A percentile compares a stretch with the other conserved stretches of the same genome.
These are phyloP conservation scores for Orchestia grillus DNA, from an alignment of 1,140 invertebrate species.

Conservation along the genomic window DNA sequence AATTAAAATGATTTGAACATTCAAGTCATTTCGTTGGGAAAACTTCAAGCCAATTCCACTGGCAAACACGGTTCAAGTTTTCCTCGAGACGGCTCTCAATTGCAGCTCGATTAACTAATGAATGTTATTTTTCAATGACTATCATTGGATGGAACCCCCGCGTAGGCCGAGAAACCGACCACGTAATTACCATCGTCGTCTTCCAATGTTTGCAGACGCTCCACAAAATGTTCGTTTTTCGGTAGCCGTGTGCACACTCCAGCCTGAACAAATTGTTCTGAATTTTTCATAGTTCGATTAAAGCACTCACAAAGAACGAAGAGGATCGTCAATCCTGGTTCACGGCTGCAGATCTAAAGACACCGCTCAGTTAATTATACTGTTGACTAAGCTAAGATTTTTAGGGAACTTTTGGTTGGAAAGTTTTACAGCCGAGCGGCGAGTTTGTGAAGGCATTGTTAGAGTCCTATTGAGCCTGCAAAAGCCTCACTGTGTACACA, in stretches of 20 bases:
- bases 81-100: background rate
- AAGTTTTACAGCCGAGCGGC: conserved; percentile 32
- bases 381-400: conserved; percentile 15
- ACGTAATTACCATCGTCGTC: background rate
- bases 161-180: background rate
- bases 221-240: background rate
- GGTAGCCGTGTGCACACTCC: background rate
- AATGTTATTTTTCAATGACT: background rate
- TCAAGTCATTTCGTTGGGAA: too few relatives aligned
- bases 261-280: conserved; percentile 8
- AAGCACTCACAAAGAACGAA: conserved; percentile 42
- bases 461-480: conserved; percentile 32
- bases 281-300: conserved; percentile 44
- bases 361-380: conserved; percentile 48
- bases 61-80: background rate
- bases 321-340: conserved; percentile 38
- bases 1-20: background rate
- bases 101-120: background rate
- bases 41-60: too few relatives aligned
- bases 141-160: background rate
- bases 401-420: background rate
- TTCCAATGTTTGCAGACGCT: background rate
- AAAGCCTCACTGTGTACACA: conserved; percentile 45
- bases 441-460: conserved; percentile 43
- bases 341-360: conserved; percentile 44